A percentile compares a stretch with the other conserved stretches of the same genome.
Conservation (phyloP, 1,140 invertebrate species). For the Paraescarpia echinospica region DNA sequence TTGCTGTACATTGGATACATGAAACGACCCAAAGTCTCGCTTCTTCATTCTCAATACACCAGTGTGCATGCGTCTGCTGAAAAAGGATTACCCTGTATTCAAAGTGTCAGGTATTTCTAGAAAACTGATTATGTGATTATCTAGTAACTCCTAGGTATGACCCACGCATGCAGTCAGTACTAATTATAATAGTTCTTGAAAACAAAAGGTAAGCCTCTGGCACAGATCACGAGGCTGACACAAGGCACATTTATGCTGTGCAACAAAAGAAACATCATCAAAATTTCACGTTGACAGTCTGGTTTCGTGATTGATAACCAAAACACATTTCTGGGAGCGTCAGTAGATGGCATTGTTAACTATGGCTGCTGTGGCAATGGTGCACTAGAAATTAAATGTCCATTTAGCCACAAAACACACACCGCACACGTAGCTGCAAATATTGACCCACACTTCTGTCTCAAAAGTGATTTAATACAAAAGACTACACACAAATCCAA, state of each 20-base stretch:
- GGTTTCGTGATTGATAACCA: not conserved
- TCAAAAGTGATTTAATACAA: too few relatives aligned
- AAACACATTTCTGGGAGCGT: not conserved
- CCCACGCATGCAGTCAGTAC: too few relatives aligned
- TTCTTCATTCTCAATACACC: not conserved
- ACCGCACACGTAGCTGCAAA: not conserved
- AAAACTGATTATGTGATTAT: too few relatives aligned
- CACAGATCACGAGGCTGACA: slow-evolving; percentile 10
- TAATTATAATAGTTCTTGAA: too few relatives aligned
- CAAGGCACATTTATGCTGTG: slow-evolving; percentile 11
- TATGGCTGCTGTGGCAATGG: not conserved
- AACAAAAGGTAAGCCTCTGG: not conserved
- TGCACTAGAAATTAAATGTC: too few relatives aligned
- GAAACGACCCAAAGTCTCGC: slow-evolving; percentile 54
- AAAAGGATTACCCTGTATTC: not conserved
- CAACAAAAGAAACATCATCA: slow-evolving; percentile 1
- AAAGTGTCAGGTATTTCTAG: not conserved
- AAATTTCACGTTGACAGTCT: slow-evolving; percentile 7
- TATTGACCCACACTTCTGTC: not conserved
- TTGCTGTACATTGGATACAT: slow-evolving; percentile 53
- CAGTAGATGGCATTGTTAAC: slow-evolving; percentile 13
- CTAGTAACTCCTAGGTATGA: too few relatives aligned
- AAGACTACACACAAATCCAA: not conserved
- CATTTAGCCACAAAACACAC: not conserved
- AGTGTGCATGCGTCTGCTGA: not conserved